Evolutionary conservation across 2,113 vertebrate species (phyloP).

Genomic region (Labrus mixtus): DNA sequence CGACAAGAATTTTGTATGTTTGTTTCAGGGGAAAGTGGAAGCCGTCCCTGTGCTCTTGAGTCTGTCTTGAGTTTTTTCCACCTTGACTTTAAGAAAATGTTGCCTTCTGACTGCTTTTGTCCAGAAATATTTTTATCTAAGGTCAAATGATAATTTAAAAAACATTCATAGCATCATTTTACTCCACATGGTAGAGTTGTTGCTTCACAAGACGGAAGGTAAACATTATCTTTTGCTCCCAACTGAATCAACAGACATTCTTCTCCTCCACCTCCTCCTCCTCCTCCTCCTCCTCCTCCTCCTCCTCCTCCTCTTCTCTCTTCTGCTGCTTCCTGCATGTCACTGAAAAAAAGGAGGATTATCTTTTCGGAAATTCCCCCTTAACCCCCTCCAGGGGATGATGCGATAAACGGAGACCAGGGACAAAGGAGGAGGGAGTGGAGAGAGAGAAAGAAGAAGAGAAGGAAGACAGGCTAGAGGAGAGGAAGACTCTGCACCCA

Average conservation of each 20-base stretch:
- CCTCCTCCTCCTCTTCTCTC: conserved; percentile 21
- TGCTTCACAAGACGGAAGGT: conserved; percentile 27
- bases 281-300: conserved; percentile 20
- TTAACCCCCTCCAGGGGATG: conserved; percentile 32
- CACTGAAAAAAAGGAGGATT: conserved; percentile 55
- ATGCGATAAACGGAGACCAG: conserved; percentile 46
- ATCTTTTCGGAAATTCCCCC: conserved; percentile 66
- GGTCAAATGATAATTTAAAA: background rate
- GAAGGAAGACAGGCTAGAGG: background rate
- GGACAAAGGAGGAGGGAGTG: conserved; percentile 44
- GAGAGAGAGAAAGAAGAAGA: conserved; percentile 6
- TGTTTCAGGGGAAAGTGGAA: too few species aligned
- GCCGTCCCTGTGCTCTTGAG: too few species aligned
- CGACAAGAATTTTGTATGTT: too few species aligned
- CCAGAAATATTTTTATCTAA: background rate
- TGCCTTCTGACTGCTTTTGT: background rate
- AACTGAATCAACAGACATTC: conserved; percentile 28
- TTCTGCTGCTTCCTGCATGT: conserved; percentile 16
- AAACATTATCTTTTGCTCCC: conserved; percentile 48
- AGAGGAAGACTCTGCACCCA: conserved; percentile 29
- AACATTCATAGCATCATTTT: background rate
- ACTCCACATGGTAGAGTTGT: conserved; percentile 32
- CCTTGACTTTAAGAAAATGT: background rate
- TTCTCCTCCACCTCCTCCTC: conserved; percentile 6
- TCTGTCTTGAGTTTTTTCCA: too few species aligned